phyloP scores from a whole-genome alignment of 2,113 vertebrate genomes.

The Callospermophilus lateralis region DNA sequence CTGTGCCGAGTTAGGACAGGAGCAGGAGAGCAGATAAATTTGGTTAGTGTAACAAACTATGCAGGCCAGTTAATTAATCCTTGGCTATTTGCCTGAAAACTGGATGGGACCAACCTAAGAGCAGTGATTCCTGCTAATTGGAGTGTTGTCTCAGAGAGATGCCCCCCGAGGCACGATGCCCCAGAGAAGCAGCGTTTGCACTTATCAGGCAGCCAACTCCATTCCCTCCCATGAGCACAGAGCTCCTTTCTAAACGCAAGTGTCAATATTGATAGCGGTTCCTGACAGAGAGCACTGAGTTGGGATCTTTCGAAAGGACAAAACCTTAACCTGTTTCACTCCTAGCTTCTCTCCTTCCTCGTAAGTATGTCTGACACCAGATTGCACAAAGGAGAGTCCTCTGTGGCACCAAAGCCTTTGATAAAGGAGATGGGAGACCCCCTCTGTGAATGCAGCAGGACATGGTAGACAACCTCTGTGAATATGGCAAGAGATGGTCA shows the following conservation, averaged over 20 bases:
- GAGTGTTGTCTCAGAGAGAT: rapidly evolving
- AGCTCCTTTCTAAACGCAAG: neutral
- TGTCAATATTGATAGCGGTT: neutral
- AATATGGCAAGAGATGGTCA: too few relatives aligned
- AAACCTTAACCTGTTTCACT: neutral
- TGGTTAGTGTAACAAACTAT: neutral
- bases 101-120: rapidly evolving
- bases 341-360: neutral
- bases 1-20: rapidly evolving
- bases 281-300: neutral
- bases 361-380: rapidly evolving
- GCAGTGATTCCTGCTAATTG: neutral
- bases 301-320: neutral
- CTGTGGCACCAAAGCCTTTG: neutral
- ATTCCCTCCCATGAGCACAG: neutral
- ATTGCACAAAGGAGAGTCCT: neutral
- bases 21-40: neutral
- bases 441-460: too few relatives aligned
- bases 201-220: neutral
- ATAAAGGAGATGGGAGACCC: neutral
- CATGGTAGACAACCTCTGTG: too few relatives aligned
- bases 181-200: rapidly evolving
- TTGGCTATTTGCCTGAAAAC: neutral
- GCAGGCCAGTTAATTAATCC: neutral
- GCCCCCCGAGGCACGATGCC: rapidly evolving